Percentiles rank a stretch among this genome's conserved stretches.
Evolutionary conservation across 2,113 vertebrate species (phyloP).

Genomic region (Hippocampus abdominalis): DNA sequence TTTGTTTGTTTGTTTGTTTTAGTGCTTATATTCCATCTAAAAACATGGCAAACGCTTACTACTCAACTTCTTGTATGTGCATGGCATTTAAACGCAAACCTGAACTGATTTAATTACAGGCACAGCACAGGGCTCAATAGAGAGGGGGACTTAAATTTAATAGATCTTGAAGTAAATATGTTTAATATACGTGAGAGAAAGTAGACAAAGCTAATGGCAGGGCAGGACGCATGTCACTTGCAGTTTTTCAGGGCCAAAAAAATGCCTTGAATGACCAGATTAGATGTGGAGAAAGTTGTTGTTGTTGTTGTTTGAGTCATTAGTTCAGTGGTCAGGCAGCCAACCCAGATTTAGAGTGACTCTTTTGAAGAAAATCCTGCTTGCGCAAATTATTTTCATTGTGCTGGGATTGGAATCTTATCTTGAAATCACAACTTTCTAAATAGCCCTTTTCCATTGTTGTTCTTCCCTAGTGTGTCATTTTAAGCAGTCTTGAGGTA

Average conservation of each 20-base stretch:
- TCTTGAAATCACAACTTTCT: too few species aligned
- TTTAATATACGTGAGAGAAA: neutral
- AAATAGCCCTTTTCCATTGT: too few species aligned
- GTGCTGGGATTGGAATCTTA: neutral
- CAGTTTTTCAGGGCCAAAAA: too few species aligned
- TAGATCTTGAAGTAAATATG: neutral
- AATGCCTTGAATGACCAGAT: neutral
- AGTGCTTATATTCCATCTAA: neutral
- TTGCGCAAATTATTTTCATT: too few species aligned
- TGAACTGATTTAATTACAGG: constrained; percentile 4
- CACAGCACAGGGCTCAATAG: neutral
- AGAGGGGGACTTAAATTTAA: neutral
- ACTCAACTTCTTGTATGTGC: neutral
- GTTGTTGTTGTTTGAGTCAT: neutral
- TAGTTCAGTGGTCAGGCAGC: too few species aligned
- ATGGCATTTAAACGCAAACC: neutral
- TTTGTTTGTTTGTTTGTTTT: neutral
- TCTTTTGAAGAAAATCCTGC: too few species aligned
- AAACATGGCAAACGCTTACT: neutral
- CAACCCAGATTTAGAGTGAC: too few species aligned
- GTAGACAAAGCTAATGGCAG: neutral
- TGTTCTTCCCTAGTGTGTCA: too few species aligned
- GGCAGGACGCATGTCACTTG: neutral
- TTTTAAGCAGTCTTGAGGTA: too few species aligned
- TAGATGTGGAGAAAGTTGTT: neutral